phyloP scores from a whole-genome alignment of 2,888 invertebrate species.

The Tenthredo amoena region DNA sequence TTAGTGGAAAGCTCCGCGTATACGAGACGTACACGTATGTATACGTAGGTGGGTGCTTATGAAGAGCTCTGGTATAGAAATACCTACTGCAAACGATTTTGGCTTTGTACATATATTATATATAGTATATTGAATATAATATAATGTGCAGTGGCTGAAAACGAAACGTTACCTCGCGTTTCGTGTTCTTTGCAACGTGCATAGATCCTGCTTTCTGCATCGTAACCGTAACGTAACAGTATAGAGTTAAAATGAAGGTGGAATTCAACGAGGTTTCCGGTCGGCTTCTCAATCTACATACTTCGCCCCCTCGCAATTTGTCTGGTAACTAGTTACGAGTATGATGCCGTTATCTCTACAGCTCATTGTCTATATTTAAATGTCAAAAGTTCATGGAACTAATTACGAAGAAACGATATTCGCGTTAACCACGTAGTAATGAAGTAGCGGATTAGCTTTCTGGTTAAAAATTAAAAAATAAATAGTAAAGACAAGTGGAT shows the following conservation, averaged over 20 bases:
- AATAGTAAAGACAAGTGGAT: neutral
- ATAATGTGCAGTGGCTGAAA: conserved; percentile 34
- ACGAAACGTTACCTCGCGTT: conserved; percentile 23
- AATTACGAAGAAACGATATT: neutral
- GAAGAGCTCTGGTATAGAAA: neutral
- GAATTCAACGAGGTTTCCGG: conserved; percentile 34
- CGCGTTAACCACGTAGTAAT: neutral
- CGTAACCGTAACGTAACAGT: conserved; percentile 19
- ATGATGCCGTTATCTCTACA: neutral
- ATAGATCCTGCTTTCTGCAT: neutral
- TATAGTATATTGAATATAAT: neutral
- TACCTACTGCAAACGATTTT: conserved; percentile 31
- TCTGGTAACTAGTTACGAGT: neutral
- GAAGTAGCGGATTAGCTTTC: neutral
- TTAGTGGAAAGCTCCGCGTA: neutral
- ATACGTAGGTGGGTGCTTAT: neutral
- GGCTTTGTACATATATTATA: neutral
- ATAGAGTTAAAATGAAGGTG: neutral
- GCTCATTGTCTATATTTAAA: neutral
- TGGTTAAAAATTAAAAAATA: neutral
- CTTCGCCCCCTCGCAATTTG: neutral
- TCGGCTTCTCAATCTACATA: conserved; percentile 16
- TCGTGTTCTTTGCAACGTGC: conserved; percentile 20
- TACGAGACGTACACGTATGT: neutral
- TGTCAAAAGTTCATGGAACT: conserved; percentile 2